A percentile compares a stretch with the other conserved stretches of the same genome.
These are phyloP conservation scores for Coryphaenoides rupestris DNA, from an alignment of 2,113 vertebrate species.

Conservation along the genomic window DNA sequence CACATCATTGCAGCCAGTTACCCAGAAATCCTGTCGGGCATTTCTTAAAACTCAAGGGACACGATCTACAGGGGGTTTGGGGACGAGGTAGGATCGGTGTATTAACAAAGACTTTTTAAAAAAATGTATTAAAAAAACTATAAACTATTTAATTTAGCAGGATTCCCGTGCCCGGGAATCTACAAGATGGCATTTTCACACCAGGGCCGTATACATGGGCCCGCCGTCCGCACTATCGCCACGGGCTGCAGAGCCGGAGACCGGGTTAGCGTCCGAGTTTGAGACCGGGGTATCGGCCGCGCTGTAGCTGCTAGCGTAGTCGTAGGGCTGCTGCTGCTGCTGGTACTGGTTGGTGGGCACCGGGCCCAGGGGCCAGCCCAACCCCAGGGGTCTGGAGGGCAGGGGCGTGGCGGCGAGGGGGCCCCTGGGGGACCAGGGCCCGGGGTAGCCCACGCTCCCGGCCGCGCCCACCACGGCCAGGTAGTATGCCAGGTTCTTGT, in stretches of 20 bases:
- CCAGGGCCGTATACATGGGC: slow-evolving; percentile 13
- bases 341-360: slow-evolving; percentile 19
- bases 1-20: background rate
- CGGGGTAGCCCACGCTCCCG: slow-evolving; percentile 28
- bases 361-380: slow-evolving; percentile 49
- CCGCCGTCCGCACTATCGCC: slow-evolving; percentile 1
- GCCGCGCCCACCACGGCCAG: slow-evolving; percentile 31
- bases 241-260: slow-evolving; percentile 2
- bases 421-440: slow-evolving; percentile 24
- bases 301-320: slow-evolving; percentile 50
- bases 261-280: background rate
- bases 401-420: slow-evolving; percentile 19
- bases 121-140: too few species aligned
- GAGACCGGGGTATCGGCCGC: background rate
- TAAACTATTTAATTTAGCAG: too few species aligned
- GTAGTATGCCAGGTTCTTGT: slow-evolving; percentile 53
- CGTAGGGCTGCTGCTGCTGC: slow-evolving; percentile 13
- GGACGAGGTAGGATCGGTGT: slow-evolving; percentile 3
- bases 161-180: background rate
- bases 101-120: too few species aligned
- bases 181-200: slow-evolving; percentile 4
- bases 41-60: background rate
- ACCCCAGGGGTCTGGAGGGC: slow-evolving; percentile 14
- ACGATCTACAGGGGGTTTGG: background rate
- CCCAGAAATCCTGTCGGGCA: background rate